Evolutionary conservation across 2,113 vertebrate genomes (phyloP), one percentile per base, ranked within the genome.

Genomic region (Bucco capensis): DNA sequence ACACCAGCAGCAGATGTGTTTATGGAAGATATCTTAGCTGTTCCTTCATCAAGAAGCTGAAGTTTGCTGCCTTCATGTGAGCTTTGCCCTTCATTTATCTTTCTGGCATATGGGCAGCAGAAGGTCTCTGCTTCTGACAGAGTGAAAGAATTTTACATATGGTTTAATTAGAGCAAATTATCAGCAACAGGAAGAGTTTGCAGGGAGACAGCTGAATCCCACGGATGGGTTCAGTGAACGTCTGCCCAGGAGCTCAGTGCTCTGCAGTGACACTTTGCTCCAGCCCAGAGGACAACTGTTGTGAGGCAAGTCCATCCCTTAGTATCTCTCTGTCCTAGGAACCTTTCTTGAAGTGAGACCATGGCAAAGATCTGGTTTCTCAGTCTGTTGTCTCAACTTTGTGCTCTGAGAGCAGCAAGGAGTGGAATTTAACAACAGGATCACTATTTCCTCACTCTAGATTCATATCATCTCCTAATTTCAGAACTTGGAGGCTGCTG

Each of bases 31-130:
- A 10, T 65, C 71, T 73, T 50, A 14, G 3, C 42, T 50, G 9
- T 40, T 84, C 33, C 81, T 85, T 67, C 83, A 51, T 10, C 30
- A 60, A 88, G 61, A 89, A 81, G 37, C 8, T n/a, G 79, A 90
- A 83, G 56, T 93, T 93, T 83, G 23, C 69, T 70, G 80, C 47
- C 84, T 73, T 80, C 69, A 24, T 8, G 1, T 65, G 61, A 82
- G 94, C 47, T 90, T 93, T 96, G 93, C 72, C 95, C 93, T 96
- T 97, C 86, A 88, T 89, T 97, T 95, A 86, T 89, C 95, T 95
- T 87, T 88, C 85, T 92, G 95, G 86, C 94, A 96, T 96, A 93
- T 94, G 96, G 94, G 81, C 84, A 92, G 91, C 95, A 96, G 93
- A 95, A 95, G 93, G 95, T 94, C 86, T 92, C 90, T 71, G 78